Evolutionary conservation across 1,140 invertebrate species (phyloP).

Genomic region (Nixonia krombeini): DNA sequence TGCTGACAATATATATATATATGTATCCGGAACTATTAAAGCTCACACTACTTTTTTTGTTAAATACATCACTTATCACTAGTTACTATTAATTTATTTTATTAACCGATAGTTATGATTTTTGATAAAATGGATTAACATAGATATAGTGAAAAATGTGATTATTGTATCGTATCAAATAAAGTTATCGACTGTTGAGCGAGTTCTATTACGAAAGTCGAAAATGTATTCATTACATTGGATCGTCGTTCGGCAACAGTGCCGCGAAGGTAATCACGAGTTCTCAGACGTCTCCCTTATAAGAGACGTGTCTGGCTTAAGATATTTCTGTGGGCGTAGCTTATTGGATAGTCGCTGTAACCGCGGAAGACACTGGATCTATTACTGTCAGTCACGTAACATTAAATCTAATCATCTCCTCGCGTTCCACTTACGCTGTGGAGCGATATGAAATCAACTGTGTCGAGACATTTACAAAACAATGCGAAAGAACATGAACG

Average conservation of each 20-base stretch:
- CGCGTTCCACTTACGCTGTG: conserved; percentile 42
- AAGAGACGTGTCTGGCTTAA: conserved; percentile 65
- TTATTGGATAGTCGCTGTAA: conserved; percentile 46
- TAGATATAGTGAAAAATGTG: too few species aligned
- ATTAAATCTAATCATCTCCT: conserved; percentile 45
- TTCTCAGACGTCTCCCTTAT: conserved; percentile 54
- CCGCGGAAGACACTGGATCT: conserved; percentile 43
- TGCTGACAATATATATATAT: too few species aligned
- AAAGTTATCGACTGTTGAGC: too few species aligned
- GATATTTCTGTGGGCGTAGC: conserved; percentile 45
- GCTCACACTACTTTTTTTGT: too few species aligned
- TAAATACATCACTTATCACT: too few species aligned
- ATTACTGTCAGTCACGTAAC: conserved; percentile 50
- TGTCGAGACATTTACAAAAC: too few species aligned
- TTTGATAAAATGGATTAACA: too few species aligned
- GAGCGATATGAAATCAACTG: conserved; percentile 28
- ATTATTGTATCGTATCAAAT: too few species aligned
- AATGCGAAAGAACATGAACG: conserved; percentile 19
- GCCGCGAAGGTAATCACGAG: conserved; percentile 40
- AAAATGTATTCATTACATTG: conserved; percentile 47
- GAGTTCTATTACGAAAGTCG: too few species aligned
- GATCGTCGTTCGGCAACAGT: not conserved
- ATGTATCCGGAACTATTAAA: too few species aligned
- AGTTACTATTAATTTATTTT: too few species aligned
- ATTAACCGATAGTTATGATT: too few species aligned